These are phyloP conservation scores for Drosophila ohnishii DNA, from an alignment of 1,140 invertebrate genomes.

Conservation along the genomic window DNA sequence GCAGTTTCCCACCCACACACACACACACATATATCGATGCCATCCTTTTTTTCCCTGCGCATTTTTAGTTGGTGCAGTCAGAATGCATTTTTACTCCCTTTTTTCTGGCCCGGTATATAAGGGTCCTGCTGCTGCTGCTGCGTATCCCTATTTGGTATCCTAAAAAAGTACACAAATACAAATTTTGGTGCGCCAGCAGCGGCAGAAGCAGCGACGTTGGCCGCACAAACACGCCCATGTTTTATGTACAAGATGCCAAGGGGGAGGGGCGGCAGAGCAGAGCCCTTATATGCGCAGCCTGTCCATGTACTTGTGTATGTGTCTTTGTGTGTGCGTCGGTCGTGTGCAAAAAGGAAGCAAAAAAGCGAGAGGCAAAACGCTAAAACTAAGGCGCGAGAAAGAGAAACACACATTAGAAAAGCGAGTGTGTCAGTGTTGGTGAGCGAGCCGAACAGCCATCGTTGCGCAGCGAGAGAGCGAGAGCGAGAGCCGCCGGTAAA, in stretches of 20 bases:
- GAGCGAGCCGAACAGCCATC: constrained; percentile 48
- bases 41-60: constrained; percentile 46
- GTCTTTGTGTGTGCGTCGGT: constrained; percentile 7
- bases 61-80: constrained; percentile 77
- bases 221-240: constrained; percentile 80
- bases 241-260: constrained; percentile 67
- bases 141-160: constrained; percentile 82
- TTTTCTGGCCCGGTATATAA: constrained; percentile 46
- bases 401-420: constrained; percentile 82
- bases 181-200: constrained; percentile 71
- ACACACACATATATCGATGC: background rate
- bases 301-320: constrained; percentile 12
- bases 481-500: constrained; percentile 20
- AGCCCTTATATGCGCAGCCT: constrained; percentile 49
- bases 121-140: constrained; percentile 14
- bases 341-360: constrained; percentile 74
- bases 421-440: constrained; percentile 41
- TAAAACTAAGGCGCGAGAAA: constrained; percentile 82
- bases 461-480: constrained; percentile 61
- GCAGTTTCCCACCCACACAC: constrained; percentile 48
- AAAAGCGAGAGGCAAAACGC: constrained; percentile 82
- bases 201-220: constrained; percentile 51
- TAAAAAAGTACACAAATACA: constrained; percentile 78
- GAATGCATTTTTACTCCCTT: constrained; percentile 75
- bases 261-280: constrained; percentile 38